phyloP scores from a whole-genome alignment of 2,797 vertebrate genomes.

The Morelia viridis region DNA sequence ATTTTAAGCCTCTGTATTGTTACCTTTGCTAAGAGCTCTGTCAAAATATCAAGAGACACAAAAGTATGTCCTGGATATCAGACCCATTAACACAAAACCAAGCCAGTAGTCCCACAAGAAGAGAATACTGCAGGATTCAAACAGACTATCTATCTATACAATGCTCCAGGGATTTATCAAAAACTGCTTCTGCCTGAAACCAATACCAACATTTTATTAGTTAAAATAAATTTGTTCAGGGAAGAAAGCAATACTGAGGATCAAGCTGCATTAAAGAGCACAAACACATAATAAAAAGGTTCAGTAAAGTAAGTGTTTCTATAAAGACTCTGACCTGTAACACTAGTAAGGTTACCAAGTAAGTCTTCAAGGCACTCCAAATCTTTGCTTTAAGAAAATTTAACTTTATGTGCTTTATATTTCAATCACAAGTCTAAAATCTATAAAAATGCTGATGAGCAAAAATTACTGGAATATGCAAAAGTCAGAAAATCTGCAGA shows the following conservation, averaged over 20 bases:
- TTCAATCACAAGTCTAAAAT: neutral
- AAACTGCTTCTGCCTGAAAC: neutral
- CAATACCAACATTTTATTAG: conserved; percentile 24
- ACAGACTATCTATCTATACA: conserved; percentile 3
- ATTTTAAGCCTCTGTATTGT: conserved; percentile 27
- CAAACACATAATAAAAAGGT: conserved; percentile 34
- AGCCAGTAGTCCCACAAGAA: neutral
- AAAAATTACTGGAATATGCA: neutral
- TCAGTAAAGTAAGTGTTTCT: conserved; percentile 43
- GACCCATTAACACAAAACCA: neutral
- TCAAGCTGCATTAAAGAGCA: conserved; percentile 11
- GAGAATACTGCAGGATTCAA: conserved; percentile 5
- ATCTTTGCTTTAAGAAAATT: neutral
- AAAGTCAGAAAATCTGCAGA: neutral
- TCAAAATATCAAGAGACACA: conserved; percentile 21
- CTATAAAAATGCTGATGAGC: neutral
- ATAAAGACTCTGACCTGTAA: neutral
- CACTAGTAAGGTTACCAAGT: conserved; percentile 1
- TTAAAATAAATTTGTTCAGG: conserved; percentile 48
- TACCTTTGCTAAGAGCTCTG: neutral
- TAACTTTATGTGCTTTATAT: neutral
- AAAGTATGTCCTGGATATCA: neutral
- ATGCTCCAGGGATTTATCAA: conserved; percentile 16
- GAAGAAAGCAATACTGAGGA: conserved; percentile 22
- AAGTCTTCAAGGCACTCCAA: neutral